These are phyloP conservation scores for Limnephilus marmoratus DNA, from an alignment of 2,888 invertebrate genomes.

Conservation along the genomic window DNA sequence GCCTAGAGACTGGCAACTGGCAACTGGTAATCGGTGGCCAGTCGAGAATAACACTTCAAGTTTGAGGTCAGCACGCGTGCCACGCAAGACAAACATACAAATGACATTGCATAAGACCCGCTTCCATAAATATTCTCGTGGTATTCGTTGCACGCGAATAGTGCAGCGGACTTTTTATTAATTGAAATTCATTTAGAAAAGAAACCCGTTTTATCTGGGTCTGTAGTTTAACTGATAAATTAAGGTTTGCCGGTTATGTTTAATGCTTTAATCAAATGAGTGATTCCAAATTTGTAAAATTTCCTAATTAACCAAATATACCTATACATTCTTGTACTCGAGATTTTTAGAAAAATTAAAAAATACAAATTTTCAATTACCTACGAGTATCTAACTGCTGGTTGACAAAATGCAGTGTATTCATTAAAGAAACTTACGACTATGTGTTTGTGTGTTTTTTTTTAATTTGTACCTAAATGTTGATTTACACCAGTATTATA, in stretches of 20 bases:
- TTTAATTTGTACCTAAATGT: neutral
- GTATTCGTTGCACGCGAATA: neutral
- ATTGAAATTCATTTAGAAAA: neutral
- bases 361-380: neutral
- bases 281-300: neutral
- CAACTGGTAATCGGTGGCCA: neutral
- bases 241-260: neutral
- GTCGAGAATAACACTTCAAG: slow-evolving; percentile 3
- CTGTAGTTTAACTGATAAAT: neutral
- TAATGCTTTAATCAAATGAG: neutral
- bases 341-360: neutral
- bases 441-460: neutral
- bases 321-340: neutral
- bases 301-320: neutral
- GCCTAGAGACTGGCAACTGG: neutral
- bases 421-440: neutral
- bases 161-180: neutral
- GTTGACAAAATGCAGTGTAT: too few relatives aligned
- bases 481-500: neutral
- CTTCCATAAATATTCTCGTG: neutral
- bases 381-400: too few relatives aligned
- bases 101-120: neutral
- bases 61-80: slow-evolving; percentile 19
- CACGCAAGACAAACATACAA: neutral
- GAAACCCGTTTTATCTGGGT: neutral